Evolutionary conservation across 1,140 invertebrate genomes (phyloP).

Genomic region (Polypedilum pembai): DNA sequence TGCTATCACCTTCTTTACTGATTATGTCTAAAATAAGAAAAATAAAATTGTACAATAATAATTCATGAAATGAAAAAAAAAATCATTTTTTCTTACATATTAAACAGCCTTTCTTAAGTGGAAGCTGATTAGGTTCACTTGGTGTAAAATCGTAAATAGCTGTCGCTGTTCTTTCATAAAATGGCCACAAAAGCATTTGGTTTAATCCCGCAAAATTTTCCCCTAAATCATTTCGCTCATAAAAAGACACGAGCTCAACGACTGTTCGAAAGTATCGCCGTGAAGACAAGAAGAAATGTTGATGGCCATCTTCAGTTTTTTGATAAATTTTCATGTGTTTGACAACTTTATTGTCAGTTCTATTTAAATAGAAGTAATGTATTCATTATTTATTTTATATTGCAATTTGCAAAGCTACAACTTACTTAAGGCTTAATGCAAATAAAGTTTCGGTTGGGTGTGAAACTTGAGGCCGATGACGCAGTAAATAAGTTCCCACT

Average conservation of each 20-base stretch:
- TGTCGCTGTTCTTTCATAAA: conserved; percentile 62
- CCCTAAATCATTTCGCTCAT: conserved; percentile 76
- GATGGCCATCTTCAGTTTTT: conserved; percentile 48
- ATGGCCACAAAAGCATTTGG: conserved; percentile 67
- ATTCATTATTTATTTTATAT: background rate
- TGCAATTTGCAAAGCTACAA: conserved; percentile 33
- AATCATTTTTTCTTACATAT: conserved; percentile 46
- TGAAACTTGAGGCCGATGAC: conserved; percentile 62
- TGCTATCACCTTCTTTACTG: conserved; percentile 67
- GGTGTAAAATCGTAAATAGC: conserved; percentile 67
- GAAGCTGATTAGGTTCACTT: conserved; percentile 66
- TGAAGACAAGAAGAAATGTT: conserved; percentile 75
- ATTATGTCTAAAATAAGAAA: conserved; percentile 45
- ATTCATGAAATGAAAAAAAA: background rate
- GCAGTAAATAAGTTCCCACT: conserved; percentile 81
- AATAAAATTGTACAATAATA: background rate
- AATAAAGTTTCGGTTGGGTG: conserved; percentile 62
- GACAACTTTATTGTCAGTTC: conserved; percentile 42
- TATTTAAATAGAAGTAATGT: conserved; percentile 30
- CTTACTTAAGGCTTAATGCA: conserved; percentile 85
- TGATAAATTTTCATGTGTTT: conserved; percentile 88
- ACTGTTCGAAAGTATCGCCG: conserved; percentile 84
- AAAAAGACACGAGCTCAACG: conserved; percentile 81
- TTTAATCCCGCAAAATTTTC: conserved; percentile 89
- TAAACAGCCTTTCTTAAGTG: conserved; percentile 65